Percentiles rank a stretch among this genome's conserved stretches.
These are phyloP conservation scores for Hanleya hanleyi DNA, from an alignment of 2,888 invertebrate species.

Conservation along the genomic window DNA sequence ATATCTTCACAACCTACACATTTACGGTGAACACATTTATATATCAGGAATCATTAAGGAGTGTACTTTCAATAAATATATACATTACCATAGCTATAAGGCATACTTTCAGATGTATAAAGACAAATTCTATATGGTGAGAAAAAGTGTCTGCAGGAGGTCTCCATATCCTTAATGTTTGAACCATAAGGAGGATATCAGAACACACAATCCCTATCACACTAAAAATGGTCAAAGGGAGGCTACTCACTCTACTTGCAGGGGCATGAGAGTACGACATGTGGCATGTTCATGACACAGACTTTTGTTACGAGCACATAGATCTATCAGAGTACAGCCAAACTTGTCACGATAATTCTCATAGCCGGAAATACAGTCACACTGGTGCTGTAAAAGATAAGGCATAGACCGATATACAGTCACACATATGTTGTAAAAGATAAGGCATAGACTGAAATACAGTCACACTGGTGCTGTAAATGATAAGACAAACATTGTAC, in stretches of 20 bases:
- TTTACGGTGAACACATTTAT: no score
- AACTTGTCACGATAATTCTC: constrained; percentile 40
- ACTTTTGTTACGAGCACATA: constrained; percentile 43
- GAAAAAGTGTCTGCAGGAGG: no score
- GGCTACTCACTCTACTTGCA: constrained; percentile 40
- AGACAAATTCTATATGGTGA: no score
- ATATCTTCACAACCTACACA: no score
- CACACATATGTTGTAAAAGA: neutral
- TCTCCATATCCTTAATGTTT: no score
- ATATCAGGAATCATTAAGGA: no score
- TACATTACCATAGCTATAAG: no score
- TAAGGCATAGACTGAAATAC: neutral
- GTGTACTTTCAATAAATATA: no score
- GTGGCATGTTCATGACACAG: constrained; percentile 57
- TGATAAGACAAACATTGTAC: neutral
- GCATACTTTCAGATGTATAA: no score
- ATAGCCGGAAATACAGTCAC: constrained; percentile 58
- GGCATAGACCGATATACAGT: neutral
- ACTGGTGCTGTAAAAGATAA: constrained; percentile 47
- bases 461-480: neutral
- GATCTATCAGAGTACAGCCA: constrained; percentile 57
- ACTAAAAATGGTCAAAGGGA: no score
- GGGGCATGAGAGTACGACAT: constrained; percentile 53
- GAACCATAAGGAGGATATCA: no score
- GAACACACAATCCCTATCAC: no score